A percentile compares a stretch with the other conserved stretches of the same genome.
These are phyloP conservation scores for Bolborhynchus lineola DNA, from an alignment of 2,113 vertebrate genomes.

Conservation along the genomic window DNA sequence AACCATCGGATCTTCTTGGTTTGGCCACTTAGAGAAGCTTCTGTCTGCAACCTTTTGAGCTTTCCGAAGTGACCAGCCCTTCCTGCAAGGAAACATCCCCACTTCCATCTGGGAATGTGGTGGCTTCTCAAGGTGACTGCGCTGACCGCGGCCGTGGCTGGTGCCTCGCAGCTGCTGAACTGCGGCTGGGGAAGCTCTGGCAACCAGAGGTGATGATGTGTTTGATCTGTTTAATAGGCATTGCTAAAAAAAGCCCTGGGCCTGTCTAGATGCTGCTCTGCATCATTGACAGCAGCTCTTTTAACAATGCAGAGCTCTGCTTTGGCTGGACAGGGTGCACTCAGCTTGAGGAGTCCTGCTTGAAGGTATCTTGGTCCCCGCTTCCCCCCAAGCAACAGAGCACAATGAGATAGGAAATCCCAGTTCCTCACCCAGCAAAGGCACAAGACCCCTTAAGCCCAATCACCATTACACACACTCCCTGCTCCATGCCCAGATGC, in stretches of 20 bases:
- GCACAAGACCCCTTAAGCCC: not conserved
- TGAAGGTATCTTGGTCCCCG: not conserved
- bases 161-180: not conserved
- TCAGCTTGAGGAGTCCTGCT: not conserved
- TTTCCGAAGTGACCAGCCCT: not conserved
- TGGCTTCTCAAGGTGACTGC: not conserved
- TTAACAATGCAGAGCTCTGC: not conserved
- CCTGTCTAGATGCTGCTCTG: not conserved
- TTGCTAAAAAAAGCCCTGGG: not conserved
- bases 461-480: accelerated
- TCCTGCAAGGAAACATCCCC: not conserved
- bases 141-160: not conserved
- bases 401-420: not conserved
- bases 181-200: not conserved
- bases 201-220: not conserved
- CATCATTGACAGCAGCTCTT: not conserved
- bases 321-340: not conserved
- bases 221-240: not conserved
- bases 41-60: not conserved
- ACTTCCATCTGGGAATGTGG: not conserved
- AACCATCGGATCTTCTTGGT: not conserved
- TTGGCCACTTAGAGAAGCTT: not conserved
- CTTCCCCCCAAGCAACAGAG: not conserved
- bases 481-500: not conserved
- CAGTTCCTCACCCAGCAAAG: not conserved